phyloP scores from a whole-genome alignment of 2,888 invertebrate species.

The Pristionchus exspectatus region DNA sequence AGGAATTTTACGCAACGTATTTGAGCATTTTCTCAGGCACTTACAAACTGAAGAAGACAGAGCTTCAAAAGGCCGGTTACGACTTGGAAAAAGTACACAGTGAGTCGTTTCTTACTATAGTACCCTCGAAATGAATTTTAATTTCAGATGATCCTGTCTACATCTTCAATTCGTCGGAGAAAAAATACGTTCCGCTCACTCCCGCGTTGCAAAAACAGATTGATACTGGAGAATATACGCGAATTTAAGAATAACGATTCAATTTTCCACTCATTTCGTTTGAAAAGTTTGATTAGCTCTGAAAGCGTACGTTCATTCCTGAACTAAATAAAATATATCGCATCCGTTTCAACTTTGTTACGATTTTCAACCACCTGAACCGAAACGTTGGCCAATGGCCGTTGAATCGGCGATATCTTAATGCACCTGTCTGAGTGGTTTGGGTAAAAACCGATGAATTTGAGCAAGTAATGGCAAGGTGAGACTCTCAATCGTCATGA shows the following conservation, averaged over 20 bases:
- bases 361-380: no score
- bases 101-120: neutral
- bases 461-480: neutral
- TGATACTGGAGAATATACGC: constrained; percentile 71
- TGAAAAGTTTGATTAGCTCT: no score
- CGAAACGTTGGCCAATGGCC: no score
- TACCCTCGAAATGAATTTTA: neutral
- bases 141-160: constrained; percentile 82
- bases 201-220: constrained; percentile 73
- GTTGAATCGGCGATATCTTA: neutral
- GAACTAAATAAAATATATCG: no score
- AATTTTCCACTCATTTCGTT: no score
- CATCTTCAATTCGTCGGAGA: constrained; percentile 82
- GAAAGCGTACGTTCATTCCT: no score
- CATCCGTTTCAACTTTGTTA: no score
- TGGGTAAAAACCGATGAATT: neutral
- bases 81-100: constrained; percentile 81
- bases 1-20: neutral
- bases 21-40: constrained; percentile 85
- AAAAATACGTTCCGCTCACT: constrained; percentile 67
- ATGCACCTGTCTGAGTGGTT: neutral
- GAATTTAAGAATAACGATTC: constrained; percentile 59
- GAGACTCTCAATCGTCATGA: neutral
- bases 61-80: constrained; percentile 90
- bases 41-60: constrained; percentile 92